Base-by-base conservation (phyloP, 2,888 invertebrate species). In the Agriotes lineatus region DNA sequence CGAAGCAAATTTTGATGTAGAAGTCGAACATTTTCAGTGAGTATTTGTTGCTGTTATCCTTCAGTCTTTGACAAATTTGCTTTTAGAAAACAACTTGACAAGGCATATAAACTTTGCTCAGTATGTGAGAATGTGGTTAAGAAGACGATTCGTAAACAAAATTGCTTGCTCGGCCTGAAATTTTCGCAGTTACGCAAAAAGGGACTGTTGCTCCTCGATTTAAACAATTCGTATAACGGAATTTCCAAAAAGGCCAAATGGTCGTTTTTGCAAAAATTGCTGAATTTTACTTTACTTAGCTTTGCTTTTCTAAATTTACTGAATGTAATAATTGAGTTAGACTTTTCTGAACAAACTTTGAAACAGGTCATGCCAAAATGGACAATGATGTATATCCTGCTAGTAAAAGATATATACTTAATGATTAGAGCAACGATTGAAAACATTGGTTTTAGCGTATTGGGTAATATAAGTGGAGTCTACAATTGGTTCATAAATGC, bases 51-150 rank as follows among this genome's bases (percentile, higher is more conserved):
- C 2, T 22, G 7, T 25, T 39, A 19, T 7, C 9, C 54, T 30
- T 25, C 1, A 52, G 25, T 16, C 35, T 61, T 20, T 33, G 7
- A 25, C 7, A 25, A 25, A 25, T 7, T 25, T 25, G 25, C 3
- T 82, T 87, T 69, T 83, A 92, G 92, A 76, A 79, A 86, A 67
- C 88, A 90, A 77, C 83, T 94, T 74, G 94, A 95, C 79, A 88
- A 90, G 76, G 89, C 90, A 25, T 94, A 93, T 82, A 90, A 90
- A 67, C 81, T 95, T 50, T 95, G 95, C 80, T 85, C 85, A 61
- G 87, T 87, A 59, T 95, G 95, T 79, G 90, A 90, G 79, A 87
- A 85, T 75, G 87, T 89, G 33, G 84, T 94, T 1, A 87, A 89
- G 75, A 85, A 84, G 60, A 90, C 91, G 68, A 83, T 95, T 57